Evolutionary conservation across 2,113 vertebrate genomes (phyloP), one percentile per base, ranked within the genome.

Genomic region (Ariopsis seemanni): DNA sequence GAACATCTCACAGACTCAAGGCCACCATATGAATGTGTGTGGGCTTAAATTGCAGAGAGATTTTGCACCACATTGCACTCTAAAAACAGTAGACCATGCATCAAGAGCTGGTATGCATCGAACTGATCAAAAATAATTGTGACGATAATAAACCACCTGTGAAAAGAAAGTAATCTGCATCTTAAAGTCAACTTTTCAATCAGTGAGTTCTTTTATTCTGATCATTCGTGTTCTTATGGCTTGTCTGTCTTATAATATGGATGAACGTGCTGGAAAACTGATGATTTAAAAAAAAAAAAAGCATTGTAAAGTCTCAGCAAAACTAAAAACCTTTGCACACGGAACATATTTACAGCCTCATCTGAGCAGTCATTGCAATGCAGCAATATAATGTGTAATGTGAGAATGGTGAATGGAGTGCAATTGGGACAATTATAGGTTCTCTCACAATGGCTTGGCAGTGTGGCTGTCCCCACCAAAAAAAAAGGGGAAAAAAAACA

Each of bases 21-120:
- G 88, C 89, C 87, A 87, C 25, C 22, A 82, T 84, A 87, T 88
- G 87, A 91, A 91, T 86, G 85, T 83, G 87, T 91, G 90, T 89
- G 86, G 90, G 90, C 90, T 88, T 86, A 84, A 84, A 83, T 62
- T 89, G 88, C 60, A 86, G 86, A 79, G 86, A 88, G 87, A 79
- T 86, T 89, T 88, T 74, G 85, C 86, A 84, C 77, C 85, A 75
- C 85, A 90, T 85, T 65, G 78, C 81, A 81, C 84, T 79, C 79
- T 77, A 86, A 80, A 90, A 82, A 86, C 85, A 58, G 85, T 48
- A 55, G 71, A 60, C 50, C 34, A 1, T 85, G 84, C 72, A 69
- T 58, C 4, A 25, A 83, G 65, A 82, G 34, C 63, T 58, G 34
- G 78, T 4, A 17, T 82, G 53, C 78, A 87, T 30, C 79, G 62